Base-by-base conservation (phyloP, 64 coral and sea anemone genomes). In the Actinia equina region DNA sequence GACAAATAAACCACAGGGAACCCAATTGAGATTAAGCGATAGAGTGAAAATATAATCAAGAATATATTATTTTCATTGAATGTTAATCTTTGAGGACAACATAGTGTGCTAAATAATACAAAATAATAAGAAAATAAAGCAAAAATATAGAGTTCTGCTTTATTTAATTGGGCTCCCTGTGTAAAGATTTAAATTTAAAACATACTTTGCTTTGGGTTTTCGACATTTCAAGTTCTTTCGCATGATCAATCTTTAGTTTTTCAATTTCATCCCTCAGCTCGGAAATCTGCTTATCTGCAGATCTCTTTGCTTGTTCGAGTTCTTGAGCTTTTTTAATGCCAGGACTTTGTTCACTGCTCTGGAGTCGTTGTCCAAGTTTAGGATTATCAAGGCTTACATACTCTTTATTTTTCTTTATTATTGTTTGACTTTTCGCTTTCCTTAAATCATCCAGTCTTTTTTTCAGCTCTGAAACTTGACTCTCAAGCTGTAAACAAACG, bases 381-480 rank as follows among this genome's bases (percentile, higher is more conserved):
- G 84, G 84, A 20, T 2, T 63, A 80, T 78, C 84, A 17, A 76
- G 59, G 1, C 71, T 86, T 30, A 87, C 70, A 49, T 91, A 91
- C 79, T 80, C 83, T 43, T 91, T 91, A 71, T 91, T 76, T 85
- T 86, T 91, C 22, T 80, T 91, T 17, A 86, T 57, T 71, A 86
- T 86, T 25, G 89, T 91, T 18, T 84, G 85, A 18, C 59, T 86
- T 42, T 91, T 91, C 7, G 89, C 89, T 86, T 86, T 91, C 55
- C 84, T 84, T 7, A 91, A 71, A 63, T 91, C 83, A 26, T 86
- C 89, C 56, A 91, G 74, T 22, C 89, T 70, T 43, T 51, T 91
- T 44, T 91, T 91, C 9, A 91, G 76, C n/a, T 91, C 89, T 30
- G 77, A 80, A 16, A 91, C 84, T 91, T 91, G 89, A 7, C 59